Evolutionary conservation across 2,797 vertebrate species (phyloP), one percentile per base, ranked within the genome.

Genomic region (Benthosema pterotum): DNA sequence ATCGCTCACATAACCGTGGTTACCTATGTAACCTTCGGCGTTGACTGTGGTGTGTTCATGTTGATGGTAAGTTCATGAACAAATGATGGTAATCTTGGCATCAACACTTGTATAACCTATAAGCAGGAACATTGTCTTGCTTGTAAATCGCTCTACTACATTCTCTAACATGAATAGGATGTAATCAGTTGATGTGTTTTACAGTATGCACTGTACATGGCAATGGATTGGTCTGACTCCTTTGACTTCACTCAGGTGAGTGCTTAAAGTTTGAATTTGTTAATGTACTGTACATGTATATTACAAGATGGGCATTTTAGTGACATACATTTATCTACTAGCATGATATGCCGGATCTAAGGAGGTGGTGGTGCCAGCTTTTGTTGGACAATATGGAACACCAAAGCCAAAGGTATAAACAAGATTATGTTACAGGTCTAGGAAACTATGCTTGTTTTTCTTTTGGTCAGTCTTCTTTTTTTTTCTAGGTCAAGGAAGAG

Each of bases 311-410:
- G 47, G 7, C 15, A 49, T 3, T 49, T n/a, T n/a, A 49, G 16
- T 49, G 47, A 49, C 47, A 3, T 49, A 49, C 47, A 49, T 49
- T n/a, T 16, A 49, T 49, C 47, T 49, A 49, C n/a, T 49, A 49
- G 47, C 14, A 16, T 15, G 47, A 49, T 12, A 49, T 49, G 47
- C 47, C 47, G 16, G 14, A 49, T 12, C 47, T 49, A 16, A 49
- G 47, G 47, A 8, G 47, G 47, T 49, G 47, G 47, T 49, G 47
- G 47, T 49, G 47, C 47, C 47, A 49, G 47, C 47, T 49, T 15
- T 16, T 49, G 14, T 16, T 49, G 47, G 47, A 49, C 6, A 15
- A 49, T 16, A 49, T 49, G 6, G 13, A 49, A 15, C 47, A 12
- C n/a, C n/a, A n/a, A n/a, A n/a, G n/a, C n/a, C 16, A 16, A n/a